Base-by-base conservation (phyloP, 2,888 invertebrate genomes). In the Spialia ferax region DNA sequence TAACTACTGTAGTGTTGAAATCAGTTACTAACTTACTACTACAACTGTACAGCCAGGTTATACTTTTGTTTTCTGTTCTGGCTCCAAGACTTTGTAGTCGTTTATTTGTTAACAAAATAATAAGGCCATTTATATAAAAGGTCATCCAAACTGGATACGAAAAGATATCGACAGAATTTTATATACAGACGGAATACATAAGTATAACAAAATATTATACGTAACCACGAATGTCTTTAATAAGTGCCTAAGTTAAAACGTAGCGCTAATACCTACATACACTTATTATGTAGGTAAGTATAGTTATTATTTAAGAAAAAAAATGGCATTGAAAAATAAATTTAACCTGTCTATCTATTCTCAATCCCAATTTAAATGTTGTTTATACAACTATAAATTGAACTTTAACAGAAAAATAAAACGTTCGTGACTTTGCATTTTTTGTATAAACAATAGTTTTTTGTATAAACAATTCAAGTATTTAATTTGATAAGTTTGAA, bases 71-170 rank as follows among this genome's bases (percentile, higher is more conserved):
- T n/a, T n/a, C n/a, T n/a, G n/a, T n/a, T n/a, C n/a, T n/a, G n/a
- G n/a, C n/a, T n/a, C n/a, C n/a, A n/a, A n/a, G n/a, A n/a, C n/a
- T n/a, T n/a, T n/a, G n/a, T n/a, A n/a, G n/a, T n/a, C n/a, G 22
- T 78, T 78, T 76, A 73, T 82, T 81, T 84, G 82, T 82, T 84
- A 80, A 82, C 84, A 80, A 82, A 71, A 70, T 84, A 85, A 86
- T 86, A 85, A 85, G 85, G 84, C 79, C 79, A 86, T 88, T 88
- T 87, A 82, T 85, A 82, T 85, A 89, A 90, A n/a, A 90, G 87
- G 91, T 90, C 88, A 89, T 75, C 71, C 72, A 74, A 85, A 88
- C 88, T 83, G 85, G 88, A 81, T 85, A 85, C 79, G 79, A 87
- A 83, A 85, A 79, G 82, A 75, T 77, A 75, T 80, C 79, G 68